phyloP scores from a whole-genome alignment of 2,797 vertebrate genomes.

The Pteropus rufus region DNA sequence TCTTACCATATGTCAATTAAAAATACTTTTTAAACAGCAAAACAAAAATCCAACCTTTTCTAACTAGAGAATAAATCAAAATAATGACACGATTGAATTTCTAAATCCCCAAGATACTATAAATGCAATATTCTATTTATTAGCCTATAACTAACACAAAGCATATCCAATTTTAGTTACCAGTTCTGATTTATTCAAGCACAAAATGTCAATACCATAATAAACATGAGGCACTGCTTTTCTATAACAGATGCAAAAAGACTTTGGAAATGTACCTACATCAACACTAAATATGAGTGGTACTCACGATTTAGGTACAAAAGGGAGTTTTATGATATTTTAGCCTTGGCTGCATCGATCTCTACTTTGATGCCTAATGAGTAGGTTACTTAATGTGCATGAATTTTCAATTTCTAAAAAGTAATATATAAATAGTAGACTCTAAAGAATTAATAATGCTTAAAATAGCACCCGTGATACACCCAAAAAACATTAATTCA shows the following conservation, averaged over 20 bases:
- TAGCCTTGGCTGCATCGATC: not conserved
- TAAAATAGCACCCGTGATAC: not conserved
- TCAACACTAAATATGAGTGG: not conserved
- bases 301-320: not conserved
- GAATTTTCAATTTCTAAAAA: not conserved
- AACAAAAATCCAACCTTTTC: not conserved
- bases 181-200: slow-evolving; percentile 17
- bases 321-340: not conserved
- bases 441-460: slow-evolving; percentile 12
- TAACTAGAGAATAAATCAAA: slow-evolving; percentile 7
- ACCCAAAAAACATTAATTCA: slow-evolving; percentile 6
- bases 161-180: slow-evolving; percentile 31
- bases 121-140: not conserved
- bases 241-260: not conserved
- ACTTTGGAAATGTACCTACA: not conserved
- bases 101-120: not conserved
- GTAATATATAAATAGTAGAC: not conserved
- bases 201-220: slow-evolving; percentile 6
- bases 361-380: not conserved
- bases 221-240: not conserved
- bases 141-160: not conserved
- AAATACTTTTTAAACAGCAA: not conserved
- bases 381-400: not conserved
- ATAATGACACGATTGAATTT: not conserved
- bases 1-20: not conserved